These are phyloP conservation scores for Apoda limacodes DNA, from an alignment of 2,888 invertebrate species.

Conservation along the genomic window DNA sequence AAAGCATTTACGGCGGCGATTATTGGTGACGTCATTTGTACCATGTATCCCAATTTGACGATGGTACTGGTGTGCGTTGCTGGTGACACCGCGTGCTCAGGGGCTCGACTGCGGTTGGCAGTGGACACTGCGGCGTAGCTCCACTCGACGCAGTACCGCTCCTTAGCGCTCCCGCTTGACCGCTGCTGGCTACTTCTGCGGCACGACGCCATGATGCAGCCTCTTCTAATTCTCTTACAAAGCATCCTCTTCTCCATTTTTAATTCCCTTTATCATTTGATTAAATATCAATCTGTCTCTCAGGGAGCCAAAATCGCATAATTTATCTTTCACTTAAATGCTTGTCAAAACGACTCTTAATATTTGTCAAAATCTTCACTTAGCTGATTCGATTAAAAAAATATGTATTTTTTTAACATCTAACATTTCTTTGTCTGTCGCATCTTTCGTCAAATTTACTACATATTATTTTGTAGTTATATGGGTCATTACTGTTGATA, in stretches of 20 bases:
- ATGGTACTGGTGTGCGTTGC: too few relatives aligned
- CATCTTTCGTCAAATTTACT: conserved; percentile 7
- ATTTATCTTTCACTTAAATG: conserved; percentile 13
- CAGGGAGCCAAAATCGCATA: conserved; percentile 16
- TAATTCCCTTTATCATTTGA: conserved; percentile 18
- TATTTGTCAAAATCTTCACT: conserved; percentile 13
- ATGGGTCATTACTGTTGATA: conserved; percentile 1
- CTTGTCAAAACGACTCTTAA: conserved; percentile 9
- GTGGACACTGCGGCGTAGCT: too few relatives aligned
- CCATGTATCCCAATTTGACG: too few relatives aligned
- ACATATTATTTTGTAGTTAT: conserved; percentile 5
- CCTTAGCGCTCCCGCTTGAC: conserved; percentile 4
- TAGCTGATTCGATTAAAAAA: conserved; percentile 15
- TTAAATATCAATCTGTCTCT: conserved; percentile 15
- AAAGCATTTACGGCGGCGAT: too few relatives aligned
- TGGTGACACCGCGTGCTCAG: too few relatives aligned
- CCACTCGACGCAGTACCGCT: too few relatives aligned
- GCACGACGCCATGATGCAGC: conserved; percentile 10
- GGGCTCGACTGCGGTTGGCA: too few relatives aligned
- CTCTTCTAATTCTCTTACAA: conserved; percentile 7
- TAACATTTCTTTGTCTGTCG: conserved; percentile 11
- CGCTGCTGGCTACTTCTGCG: conserved; percentile 7
- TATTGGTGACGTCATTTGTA: too few relatives aligned
- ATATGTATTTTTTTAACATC: conserved; percentile 14
- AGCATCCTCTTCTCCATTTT: conserved; percentile 11